Evolutionary conservation across 2,888 invertebrate genomes (phyloP), one percentile per base, ranked within the genome.

Genomic region (Eudasyphora cyanicolor): DNA sequence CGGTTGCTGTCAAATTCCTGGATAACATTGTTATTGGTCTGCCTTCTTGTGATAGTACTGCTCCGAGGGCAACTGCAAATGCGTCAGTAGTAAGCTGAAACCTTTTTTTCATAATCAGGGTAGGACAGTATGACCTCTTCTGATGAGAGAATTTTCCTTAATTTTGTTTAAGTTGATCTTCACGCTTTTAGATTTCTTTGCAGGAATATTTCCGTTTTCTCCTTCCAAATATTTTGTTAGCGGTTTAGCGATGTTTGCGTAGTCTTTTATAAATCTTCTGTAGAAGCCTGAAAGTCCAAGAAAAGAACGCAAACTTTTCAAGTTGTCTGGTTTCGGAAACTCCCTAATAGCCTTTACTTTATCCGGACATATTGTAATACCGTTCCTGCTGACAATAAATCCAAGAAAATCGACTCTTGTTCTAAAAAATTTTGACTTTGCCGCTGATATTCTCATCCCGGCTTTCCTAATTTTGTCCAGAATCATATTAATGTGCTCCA

Each of bases 91-190:
- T 74, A 7, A 74, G 42, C 14, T 74, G 45, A 17, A 74, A 62
- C 12, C 10, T 27, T 17, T 27, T n/a, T 29, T 10, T 29, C 29
- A 27, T 49, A 70, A n/a, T 69, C 69, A 2, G 73, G 60, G 60
- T 74, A 74, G 12, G 38, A 27, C n/a, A 60, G 73, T 17, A 74
- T 32, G 38, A 74, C 73, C 35, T 74, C 57, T n/a, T 74, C 73
- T 5, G 73, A 74, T 54, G 73, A 57, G 19, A 74, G 42, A 38
- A 74, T 60, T n/a, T 2, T 21, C 27, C 57, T 62, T 21, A 64
- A 21, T 21, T 75, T 75, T n/a, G n/a, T n/a, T n/a, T n/a, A n/a
- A n/a, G n/a, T n/a, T n/a, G n/a, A n/a, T n/a, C n/a, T n/a, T n/a
- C n/a, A n/a, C n/a, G n/a, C n/a, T n/a, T n/a, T n/a, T n/a, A n/a